phyloP scores from a whole-genome alignment of 2,888 invertebrate genomes.

The Lithophane ornitopus region DNA sequence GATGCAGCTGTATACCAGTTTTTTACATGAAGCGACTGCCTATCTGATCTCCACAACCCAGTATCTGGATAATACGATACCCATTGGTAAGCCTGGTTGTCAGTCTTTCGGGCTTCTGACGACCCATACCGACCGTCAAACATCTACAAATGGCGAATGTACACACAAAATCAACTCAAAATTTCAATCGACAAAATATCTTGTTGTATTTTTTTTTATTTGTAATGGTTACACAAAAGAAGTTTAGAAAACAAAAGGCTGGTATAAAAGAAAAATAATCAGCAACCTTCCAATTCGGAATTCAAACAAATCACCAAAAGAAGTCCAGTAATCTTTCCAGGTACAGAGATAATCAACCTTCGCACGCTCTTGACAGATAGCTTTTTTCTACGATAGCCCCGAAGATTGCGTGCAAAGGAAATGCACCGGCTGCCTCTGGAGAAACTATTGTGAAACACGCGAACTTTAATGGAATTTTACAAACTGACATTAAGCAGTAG shows the following conservation, averaged over 20 bases:
- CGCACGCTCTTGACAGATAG: constrained; percentile 45
- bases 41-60: too few relatives aligned
- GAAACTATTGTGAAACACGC: constrained; percentile 71
- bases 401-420: constrained; percentile 69
- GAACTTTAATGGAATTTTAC: constrained; percentile 71
- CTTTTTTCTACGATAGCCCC: constrained; percentile 43
- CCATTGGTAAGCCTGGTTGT: too few relatives aligned
- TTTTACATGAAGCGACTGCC: too few relatives aligned
- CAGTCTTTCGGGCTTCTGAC: too few relatives aligned
- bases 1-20: too few relatives aligned
- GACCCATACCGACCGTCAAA: too few relatives aligned
- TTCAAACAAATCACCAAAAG: constrained; percentile 41
- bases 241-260: background rate
- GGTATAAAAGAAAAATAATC: background rate
- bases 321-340: constrained; percentile 13
- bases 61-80: too few relatives aligned
- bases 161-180: background rate
- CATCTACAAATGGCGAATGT: background rate
- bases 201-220: background rate
- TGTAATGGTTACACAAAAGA: background rate
- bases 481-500: constrained; percentile 65
- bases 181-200: background rate
- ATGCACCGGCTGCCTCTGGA: constrained; percentile 67
- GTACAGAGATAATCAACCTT: constrained; percentile 38
- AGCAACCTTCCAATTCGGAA: constrained; percentile 11